Base-by-base conservation (phyloP, 1,140 invertebrate species). In the Brachionus koreanus region DNA sequence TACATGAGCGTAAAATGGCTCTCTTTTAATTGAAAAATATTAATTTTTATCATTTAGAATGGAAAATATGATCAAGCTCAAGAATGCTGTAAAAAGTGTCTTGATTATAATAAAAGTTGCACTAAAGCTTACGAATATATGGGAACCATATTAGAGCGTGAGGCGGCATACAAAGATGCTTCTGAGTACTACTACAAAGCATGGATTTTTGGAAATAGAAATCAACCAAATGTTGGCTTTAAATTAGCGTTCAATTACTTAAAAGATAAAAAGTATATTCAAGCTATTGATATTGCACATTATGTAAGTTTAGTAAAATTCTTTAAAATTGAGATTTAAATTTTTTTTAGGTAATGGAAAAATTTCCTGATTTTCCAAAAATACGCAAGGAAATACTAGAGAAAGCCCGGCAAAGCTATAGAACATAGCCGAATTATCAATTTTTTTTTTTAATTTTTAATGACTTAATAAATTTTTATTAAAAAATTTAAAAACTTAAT, bases 371-470 rank as follows among this genome's bases (percentile, higher is more conserved):
- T 84, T 97, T 95, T 90, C 93, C 94, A 0, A 93, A 94, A 84
- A 93, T 98, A 5, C 92, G 91, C 83, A 97, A 96, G 87, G 96
- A 98, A 83, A 94, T 98, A 84, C 89, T 97, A 35, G 95, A 98
- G 83, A 98, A 98, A 88, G 94, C 94, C n/a, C 91, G 95, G 83
- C 91, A 91, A 85, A 93, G 93, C 90, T 90, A 95, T 83, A 90
- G 94, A 84, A 91, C 72, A 23, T 37, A 52, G 79, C 33, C n/a
- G 16, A 5, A 13, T 43, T 39, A 74, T 13, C 6, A 10, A 23
- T 35, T 16, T 49, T 42, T 37, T 35, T 16, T 42, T 33, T 39
- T 2, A 13, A 35, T 35, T 63, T 35, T 57, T 42, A 16, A 49
- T 49, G 16, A 49, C 43, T 49, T 49, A 49, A 63, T 63, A 63